These are phyloP conservation scores for Drosophila nr. medialis DNA, from an alignment of 2,888 invertebrate species.

Conservation along the genomic window DNA sequence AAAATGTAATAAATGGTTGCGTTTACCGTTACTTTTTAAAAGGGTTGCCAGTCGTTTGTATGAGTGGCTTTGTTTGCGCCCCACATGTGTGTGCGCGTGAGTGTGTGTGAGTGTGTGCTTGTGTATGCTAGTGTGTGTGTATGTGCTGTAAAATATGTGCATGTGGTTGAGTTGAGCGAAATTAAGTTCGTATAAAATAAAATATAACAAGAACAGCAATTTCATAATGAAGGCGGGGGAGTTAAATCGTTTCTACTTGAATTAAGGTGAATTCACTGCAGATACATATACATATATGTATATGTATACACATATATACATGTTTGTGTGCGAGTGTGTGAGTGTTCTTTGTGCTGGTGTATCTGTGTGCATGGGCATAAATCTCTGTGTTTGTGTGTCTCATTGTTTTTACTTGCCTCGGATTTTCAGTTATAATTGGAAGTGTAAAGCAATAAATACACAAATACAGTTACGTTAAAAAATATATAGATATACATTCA, in stretches of 20 bases:
- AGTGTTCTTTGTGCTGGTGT: constrained; percentile 13
- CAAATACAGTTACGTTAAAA: constrained; percentile 16
- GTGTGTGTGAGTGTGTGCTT: not conserved
- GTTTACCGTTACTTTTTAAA: constrained; percentile 78
- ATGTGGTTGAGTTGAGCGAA: constrained; percentile 70
- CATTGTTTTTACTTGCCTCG: constrained; percentile 73
- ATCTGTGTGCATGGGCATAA: constrained; percentile 56
- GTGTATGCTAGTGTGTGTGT: constrained; percentile 19
- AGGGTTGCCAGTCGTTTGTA: constrained; percentile 71
- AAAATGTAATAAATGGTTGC: constrained; percentile 76
- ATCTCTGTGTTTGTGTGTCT: constrained; percentile 59
- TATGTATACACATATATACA: constrained; percentile 1
- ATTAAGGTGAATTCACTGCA: constrained; percentile 67
- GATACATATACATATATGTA: not conserved
- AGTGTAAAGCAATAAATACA: constrained; percentile 73
- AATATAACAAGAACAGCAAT: constrained; percentile 68
- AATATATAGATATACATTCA: not conserved
- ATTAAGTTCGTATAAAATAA: constrained; percentile 80
- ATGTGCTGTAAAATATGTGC: constrained; percentile 54
- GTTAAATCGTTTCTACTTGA: constrained; percentile 75
- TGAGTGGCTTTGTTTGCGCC: constrained; percentile 41
- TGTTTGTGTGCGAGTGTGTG: constrained; percentile 1
- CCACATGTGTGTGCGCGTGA: constrained; percentile 1
- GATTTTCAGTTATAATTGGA: constrained; percentile 76
- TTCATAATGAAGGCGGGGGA: constrained; percentile 72